Percentiles rank a stretch among this genome's conserved stretches.
Conservation (phyloP, 2,113 vertebrate genomes). For the Syrmaticus mikado region DNA sequence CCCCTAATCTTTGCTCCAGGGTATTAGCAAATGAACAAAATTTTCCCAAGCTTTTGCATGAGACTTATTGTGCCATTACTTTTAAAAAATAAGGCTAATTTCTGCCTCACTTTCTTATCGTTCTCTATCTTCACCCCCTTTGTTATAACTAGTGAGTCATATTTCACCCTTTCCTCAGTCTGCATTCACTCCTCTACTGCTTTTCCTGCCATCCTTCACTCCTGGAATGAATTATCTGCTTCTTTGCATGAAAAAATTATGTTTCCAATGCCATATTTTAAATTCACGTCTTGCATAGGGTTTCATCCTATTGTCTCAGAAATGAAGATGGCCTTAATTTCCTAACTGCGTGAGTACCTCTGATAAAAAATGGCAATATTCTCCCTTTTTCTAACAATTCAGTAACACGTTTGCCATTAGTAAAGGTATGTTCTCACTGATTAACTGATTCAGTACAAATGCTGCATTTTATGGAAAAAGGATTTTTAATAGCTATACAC, state of each 20-base stretch:
- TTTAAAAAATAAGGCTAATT: not conserved
- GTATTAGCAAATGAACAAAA: constrained; percentile 66
- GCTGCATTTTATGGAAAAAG: not conserved
- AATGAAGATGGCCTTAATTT: not conserved
- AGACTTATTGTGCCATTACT: constrained; percentile 36
- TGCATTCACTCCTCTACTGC: not conserved
- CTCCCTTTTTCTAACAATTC: not conserved
- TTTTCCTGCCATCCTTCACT: not conserved
- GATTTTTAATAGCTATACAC: not conserved
- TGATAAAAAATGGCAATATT: not conserved
- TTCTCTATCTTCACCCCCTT: constrained; percentile 21
- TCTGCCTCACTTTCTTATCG: constrained; percentile 49
- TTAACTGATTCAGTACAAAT: not conserved
- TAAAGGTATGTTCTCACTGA: not conserved
- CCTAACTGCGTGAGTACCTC: not conserved
- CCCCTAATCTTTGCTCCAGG: constrained; percentile 48
- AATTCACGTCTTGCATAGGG: not conserved
- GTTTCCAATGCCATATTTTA: not conserved
- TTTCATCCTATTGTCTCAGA: not conserved
- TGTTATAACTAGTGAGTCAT: constrained; percentile 49
- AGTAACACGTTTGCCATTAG: not conserved
- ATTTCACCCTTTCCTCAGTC: constrained; percentile 50
- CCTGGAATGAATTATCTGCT: not conserved
- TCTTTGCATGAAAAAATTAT: not conserved
- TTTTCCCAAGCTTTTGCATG: constrained; percentile 70